phyloP scores from a whole-genome alignment of 2,888 invertebrate species.

The Eurytoma adleriae region DNA sequence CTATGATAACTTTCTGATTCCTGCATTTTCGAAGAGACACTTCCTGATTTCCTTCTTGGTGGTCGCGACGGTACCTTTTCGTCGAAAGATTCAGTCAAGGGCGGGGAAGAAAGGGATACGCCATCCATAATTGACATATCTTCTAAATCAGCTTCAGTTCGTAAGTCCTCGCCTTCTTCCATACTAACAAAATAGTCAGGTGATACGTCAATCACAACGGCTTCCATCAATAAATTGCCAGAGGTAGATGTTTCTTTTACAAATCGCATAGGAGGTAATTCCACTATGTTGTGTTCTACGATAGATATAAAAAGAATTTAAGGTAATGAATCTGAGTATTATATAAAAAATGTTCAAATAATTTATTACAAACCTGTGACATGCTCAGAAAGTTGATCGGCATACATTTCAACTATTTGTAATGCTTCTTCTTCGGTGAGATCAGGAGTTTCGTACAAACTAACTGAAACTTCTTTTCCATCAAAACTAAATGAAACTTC shows the following conservation, averaged over 20 bases:
- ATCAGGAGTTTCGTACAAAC: conserved; percentile 94
- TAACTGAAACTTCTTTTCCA: conserved; percentile 93
- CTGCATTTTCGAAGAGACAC: conserved; percentile 72
- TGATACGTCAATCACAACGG: conserved; percentile 92
- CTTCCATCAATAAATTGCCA: conserved; percentile 92
- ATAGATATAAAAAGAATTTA: conserved; percentile 46
- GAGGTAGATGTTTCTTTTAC: conserved; percentile 93
- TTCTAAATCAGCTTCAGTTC: conserved; percentile 92
- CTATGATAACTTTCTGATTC: conserved; percentile 74
- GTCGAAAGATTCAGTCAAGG: conserved; percentile 71
- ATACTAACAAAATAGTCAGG: conserved; percentile 89
- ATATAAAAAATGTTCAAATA: not conserved
- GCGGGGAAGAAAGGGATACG: conserved; percentile 64
- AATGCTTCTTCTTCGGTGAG: conserved; percentile 94
- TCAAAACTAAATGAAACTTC: conserved; percentile 94
- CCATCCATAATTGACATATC: conserved; percentile 90
- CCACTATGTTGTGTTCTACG: conserved; percentile 89
- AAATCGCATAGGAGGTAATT: conserved; percentile 91
- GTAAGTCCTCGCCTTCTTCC: conserved; percentile 89
- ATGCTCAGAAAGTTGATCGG: conserved; percentile 93
- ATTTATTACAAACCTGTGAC: conserved; percentile 79
- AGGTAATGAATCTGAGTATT: not conserved
- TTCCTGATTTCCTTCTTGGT: conserved; percentile 82
- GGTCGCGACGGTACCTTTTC: conserved; percentile 80
- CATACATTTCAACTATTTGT: conserved; percentile 95